Evolutionary conservation across 2,113 vertebrate genomes (phyloP).

Genomic region (Spermophilus dauricus): DNA sequence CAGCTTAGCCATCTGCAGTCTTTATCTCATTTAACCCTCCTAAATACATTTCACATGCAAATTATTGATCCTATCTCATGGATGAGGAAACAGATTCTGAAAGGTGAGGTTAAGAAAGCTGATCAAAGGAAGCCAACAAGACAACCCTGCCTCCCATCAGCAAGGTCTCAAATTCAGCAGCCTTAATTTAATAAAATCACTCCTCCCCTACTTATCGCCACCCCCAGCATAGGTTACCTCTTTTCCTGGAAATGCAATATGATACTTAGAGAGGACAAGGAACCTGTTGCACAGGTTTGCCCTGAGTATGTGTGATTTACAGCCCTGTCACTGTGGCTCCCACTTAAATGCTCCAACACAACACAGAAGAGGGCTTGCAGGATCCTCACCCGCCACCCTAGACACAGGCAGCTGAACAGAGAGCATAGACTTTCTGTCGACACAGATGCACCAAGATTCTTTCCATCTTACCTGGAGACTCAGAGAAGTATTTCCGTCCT

Average conservation of each 20-base stretch:
- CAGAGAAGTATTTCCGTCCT: background rate
- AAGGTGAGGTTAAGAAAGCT: too few relatives aligned
- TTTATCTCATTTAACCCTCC: background rate
- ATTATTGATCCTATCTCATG: rapidly evolving
- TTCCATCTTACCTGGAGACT: background rate
- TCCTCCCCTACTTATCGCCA: too few relatives aligned
- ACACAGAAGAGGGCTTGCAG: rapidly evolving
- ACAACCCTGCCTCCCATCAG: background rate
- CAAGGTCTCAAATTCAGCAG: background rate
- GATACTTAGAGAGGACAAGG: background rate
- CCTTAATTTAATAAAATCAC: background rate
- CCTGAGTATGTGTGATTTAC: rapidly evolving
- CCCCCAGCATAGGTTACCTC: background rate
- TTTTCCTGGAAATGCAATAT: rapidly evolving
- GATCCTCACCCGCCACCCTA: rapidly evolving
- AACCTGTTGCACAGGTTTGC: background rate
- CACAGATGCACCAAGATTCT: rapidly evolving
- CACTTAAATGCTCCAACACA: background rate
- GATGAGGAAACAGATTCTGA: background rate
- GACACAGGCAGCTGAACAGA: rapidly evolving
- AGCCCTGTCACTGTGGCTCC: background rate
- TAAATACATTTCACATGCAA: background rate
- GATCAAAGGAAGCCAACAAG: background rate
- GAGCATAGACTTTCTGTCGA: rapidly evolving
- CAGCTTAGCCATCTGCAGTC: rapidly evolving